Conservation (phyloP, 2,888 invertebrate species). For the Zaprionus lineosus region DNA sequence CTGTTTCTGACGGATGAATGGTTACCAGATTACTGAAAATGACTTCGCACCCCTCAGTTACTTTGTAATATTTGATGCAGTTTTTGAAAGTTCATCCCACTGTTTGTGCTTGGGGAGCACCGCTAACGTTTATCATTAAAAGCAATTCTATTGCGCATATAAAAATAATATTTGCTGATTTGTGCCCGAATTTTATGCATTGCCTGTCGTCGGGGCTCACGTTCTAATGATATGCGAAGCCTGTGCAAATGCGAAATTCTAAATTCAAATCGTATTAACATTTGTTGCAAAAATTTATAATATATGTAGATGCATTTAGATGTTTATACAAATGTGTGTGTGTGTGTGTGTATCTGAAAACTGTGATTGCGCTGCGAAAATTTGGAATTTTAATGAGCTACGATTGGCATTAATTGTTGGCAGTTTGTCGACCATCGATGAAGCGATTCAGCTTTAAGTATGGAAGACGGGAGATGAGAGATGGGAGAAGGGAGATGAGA, state of each 20-base stretch:
- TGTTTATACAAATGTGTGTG: neutral
- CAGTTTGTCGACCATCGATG: constrained; percentile 9
- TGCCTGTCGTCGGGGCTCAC: constrained; percentile 38
- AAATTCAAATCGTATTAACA: constrained; percentile 69
- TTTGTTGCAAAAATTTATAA: constrained; percentile 46
- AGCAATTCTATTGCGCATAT: constrained; percentile 37
- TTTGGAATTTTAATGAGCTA: constrained; percentile 67
- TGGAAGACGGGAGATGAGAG: too few species aligned
- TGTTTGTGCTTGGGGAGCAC: constrained; percentile 22
- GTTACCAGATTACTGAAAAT: too few species aligned
- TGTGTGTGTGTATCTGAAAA: constrained; percentile 7
- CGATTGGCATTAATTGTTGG: constrained; percentile 61
- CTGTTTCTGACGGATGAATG: too few species aligned
- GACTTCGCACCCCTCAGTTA: too few species aligned
- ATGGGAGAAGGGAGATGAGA: too few species aligned
- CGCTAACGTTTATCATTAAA: constrained; percentile 61
- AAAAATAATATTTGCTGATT: constrained; percentile 67
- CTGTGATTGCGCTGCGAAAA: constrained; percentile 23
- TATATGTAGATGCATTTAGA: constrained; percentile 6
- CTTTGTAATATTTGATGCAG: neutral
- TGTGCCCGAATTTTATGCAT: constrained; percentile 55
- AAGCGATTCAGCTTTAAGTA: too few species aligned
- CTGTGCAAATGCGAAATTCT: constrained; percentile 30
- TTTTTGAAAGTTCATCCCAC: too few species aligned
- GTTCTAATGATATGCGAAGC: constrained; percentile 38